Evolutionary conservation across 1,140 invertebrate genomes (phyloP), one percentile per base, ranked within the genome.

Genomic region (Drosophila triauraria): DNA sequence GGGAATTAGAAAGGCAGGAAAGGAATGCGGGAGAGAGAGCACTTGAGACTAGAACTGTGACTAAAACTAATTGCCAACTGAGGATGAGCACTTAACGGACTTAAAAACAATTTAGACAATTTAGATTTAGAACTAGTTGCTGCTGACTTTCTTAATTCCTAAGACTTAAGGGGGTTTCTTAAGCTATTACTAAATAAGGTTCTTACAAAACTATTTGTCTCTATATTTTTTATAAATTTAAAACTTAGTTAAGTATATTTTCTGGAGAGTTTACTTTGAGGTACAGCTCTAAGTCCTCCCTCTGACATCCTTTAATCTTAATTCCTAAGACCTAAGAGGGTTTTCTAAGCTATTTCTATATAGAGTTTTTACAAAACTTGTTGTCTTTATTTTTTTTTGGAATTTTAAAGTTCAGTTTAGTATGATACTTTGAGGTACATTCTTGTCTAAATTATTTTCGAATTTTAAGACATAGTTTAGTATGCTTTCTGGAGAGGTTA

Each of bases 1-100:
- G 5, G 20, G 15, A 12, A 61, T 50, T 42, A 58, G 43, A 72
- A 59, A 72, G 53, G 38, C 15, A 13, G 27, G 12, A 27, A n/a
- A 27, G 46, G 17, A 46, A 23, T 30, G 27, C 27, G 27, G 23
- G 4, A 57, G 40, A n/a, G 6, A n/a, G n/a, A 2, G 20, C 20
- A 13, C 46, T 47, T 23, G 17, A 35, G 20, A 20, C 1, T 3
- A 20, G 15, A 25, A 58, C 20, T 58, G 40, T 13, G 53, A 64
- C 20, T 56, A 27, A 12, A 38, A 63, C 53, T 40, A 54, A 53
- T 53, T 53, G 30, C 13, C 9, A 32, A 17, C 27, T 51, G 32
- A 20, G 32, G 32, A 23, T 40, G 32, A 15, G 32, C 17, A 40
- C n/a, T 8, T 17, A 7, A 3, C n/a, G 17, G 48, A 42, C 51